A percentile compares a stretch with the other conserved stretches of the same genome.
Conservation (phyloP, 2,113 vertebrate species). For the Ammodramus savannarum region DNA sequence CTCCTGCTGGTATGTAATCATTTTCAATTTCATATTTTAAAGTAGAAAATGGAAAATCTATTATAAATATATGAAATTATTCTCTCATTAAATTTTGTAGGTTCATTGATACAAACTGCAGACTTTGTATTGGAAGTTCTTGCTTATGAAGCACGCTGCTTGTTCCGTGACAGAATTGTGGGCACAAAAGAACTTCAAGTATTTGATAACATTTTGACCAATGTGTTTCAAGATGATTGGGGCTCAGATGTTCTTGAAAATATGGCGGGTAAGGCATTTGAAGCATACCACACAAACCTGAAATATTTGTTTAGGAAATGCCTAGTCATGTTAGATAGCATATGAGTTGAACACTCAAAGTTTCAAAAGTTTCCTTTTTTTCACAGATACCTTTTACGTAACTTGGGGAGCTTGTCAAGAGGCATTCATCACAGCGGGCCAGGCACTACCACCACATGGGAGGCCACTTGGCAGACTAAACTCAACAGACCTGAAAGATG, state of each 20-base stretch:
- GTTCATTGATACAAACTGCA: slow-evolving; percentile 75
- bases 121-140: slow-evolving; percentile 90
- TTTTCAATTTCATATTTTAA: not conserved
- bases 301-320: not conserved
- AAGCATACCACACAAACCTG: not conserved
- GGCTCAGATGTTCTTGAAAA: slow-evolving; percentile 85
- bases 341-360: not conserved
- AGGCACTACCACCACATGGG: slow-evolving; percentile 86
- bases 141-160: slow-evolving; percentile 85
- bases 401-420: slow-evolving; percentile 85
- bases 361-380: not conserved
- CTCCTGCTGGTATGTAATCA: slow-evolving; percentile 39
- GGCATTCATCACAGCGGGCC: slow-evolving; percentile 73
- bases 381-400: slow-evolving; percentile 88
- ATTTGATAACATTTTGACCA: slow-evolving; percentile 89
- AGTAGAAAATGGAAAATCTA: not conserved
- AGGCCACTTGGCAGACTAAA: slow-evolving; percentile 85
- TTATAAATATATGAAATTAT: not conserved
- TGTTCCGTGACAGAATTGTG: slow-evolving; percentile 94
- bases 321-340: not conserved
- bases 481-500: slow-evolving; percentile 83
- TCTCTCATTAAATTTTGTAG: slow-evolving; percentile 58
- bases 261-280: slow-evolving; percentile 82
- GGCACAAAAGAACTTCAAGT: slow-evolving; percentile 80
- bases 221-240: slow-evolving; percentile 90